Evolutionary conservation across 2,888 invertebrate species (phyloP), one percentile per base, ranked within the genome.

Genomic region (Andrena bicolor): DNA sequence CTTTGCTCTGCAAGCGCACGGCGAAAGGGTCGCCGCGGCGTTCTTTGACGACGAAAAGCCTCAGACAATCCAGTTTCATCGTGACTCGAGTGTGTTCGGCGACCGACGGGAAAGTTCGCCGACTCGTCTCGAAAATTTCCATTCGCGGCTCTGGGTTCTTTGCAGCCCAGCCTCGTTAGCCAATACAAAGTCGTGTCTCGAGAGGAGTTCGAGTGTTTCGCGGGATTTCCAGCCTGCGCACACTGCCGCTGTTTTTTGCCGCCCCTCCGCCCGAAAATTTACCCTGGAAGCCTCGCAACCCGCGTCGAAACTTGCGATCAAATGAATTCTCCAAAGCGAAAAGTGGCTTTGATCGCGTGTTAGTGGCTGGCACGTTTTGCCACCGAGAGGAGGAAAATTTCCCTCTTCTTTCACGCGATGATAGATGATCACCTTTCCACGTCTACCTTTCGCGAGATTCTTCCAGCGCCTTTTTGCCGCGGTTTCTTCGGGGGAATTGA

Each of bases 101-200:
- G 65, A 26, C 26, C 75, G 58, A 53, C 73, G 71, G 71, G 71
- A 80, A 77, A 72, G 53, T 71, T 70, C 20, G 74, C 77, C 23
- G 41, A 61, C 30, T 32, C 30, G 65, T 70, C 74, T 82, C 81
- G 77, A 76, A 80, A 84, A 84, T 87, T 78, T 68, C 60, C 64
- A 48, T 77, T 49, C 66, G 60, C 68, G 63, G 60, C 56, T 56
- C 68, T 61, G 48, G 32, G 48, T 26, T 76, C 73, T 58, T 72
- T 68, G 58, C 71, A 32, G 64, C 32, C 71, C 28, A 41, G 26
- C 49, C 81, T 81, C 84, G 76, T 74, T 86, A 86, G 63, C 73
- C 81, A 77, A 86, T 86, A 82, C 79, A 74, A 78, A 79, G 84
- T 84, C 73, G 56, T 53, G 76, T 65, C 83, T 82, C 81, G 66